Evolutionary conservation across 2,888 invertebrate genomes (phyloP), one percentile per base, ranked within the genome.

Genomic region (Latrodectus hesperus): DNA sequence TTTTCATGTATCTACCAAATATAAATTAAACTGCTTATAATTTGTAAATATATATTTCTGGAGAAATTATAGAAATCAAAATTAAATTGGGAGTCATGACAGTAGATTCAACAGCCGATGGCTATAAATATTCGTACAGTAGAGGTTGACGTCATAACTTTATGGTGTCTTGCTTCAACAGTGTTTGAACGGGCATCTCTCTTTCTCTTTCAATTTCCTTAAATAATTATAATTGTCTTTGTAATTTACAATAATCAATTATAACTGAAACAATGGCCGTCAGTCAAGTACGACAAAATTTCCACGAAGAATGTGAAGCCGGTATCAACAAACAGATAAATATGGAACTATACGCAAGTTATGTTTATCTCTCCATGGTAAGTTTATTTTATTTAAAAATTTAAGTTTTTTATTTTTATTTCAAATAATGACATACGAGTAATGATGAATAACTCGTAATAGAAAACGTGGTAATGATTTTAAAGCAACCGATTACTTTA

Each of bases 351-450:
- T 94, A 94, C 90, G 95, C 96, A 10, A 95, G 94, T 91, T 95
- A 96, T 91, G 94, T 94, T 81, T 96, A 96, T 92, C 92, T 96
- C 91, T 94, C 95, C 60, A 95, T 96, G 96, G 95, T 96, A 93
- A 92, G 92, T 91, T 17, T 64, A 17, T 64, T 51, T 60, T 16
- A 60, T 60, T 60, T 38, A 38, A 38, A 38, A 38, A 3, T 38
- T 38, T 6, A 38, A 38, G 4, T 38, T 38, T 38, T 6, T 4
- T 38, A 6, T 6, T 38, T 38, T 22, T 22, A 22, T 22, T 38
- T 38, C 38, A 38, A 38, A 4, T 3, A 38, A 38, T 1, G 2
- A 38, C 38, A 38, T 38, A 6, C 2, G 1, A 1, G 38, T 38
- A 38, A 22, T 22, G 22, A 22, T 22, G 22, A 22, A 22, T 22